Conservation (phyloP, 2,797 vertebrate genomes). For the Galagoides demidoff region DNA sequence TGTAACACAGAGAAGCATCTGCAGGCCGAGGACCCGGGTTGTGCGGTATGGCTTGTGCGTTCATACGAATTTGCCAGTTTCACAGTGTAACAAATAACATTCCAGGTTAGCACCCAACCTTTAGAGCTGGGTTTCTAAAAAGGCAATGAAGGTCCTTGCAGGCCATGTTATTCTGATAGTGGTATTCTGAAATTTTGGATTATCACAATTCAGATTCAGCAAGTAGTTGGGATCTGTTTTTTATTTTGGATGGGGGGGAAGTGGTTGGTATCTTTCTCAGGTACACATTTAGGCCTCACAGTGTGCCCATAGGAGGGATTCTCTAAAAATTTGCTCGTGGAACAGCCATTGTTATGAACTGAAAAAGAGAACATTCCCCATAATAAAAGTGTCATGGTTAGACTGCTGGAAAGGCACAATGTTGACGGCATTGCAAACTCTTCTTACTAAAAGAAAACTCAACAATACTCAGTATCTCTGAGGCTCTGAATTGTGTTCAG, state of each 20-base stretch:
- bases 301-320: not conserved
- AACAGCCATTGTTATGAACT: not conserved
- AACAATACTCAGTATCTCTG: conserved; percentile 68
- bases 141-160: not conserved
- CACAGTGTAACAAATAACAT: conserved; percentile 11
- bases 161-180: conserved; percentile 14
- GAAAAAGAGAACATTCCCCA: not conserved
- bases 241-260: not conserved
- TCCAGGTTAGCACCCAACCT: conserved; percentile 46
- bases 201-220: conserved; percentile 40
- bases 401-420: not conserved
- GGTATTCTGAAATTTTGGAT: conserved; percentile 48
- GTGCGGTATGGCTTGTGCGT: not conserved
- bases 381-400: not conserved
- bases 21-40: conserved; percentile 2
- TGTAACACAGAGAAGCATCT: not conserved
- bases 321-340: not conserved
- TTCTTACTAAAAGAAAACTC: conserved; percentile 27
- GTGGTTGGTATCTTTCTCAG: not conserved
- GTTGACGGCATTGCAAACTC: not conserved
- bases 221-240: not conserved
- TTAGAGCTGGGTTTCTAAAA: conserved; percentile 44
- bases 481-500: conserved; percentile 67
- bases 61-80: not conserved
- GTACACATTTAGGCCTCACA: not conserved